These are phyloP conservation scores for Onychostoma macrolepis DNA, from an alignment of 2,113 vertebrate genomes.

Conservation along the genomic window DNA sequence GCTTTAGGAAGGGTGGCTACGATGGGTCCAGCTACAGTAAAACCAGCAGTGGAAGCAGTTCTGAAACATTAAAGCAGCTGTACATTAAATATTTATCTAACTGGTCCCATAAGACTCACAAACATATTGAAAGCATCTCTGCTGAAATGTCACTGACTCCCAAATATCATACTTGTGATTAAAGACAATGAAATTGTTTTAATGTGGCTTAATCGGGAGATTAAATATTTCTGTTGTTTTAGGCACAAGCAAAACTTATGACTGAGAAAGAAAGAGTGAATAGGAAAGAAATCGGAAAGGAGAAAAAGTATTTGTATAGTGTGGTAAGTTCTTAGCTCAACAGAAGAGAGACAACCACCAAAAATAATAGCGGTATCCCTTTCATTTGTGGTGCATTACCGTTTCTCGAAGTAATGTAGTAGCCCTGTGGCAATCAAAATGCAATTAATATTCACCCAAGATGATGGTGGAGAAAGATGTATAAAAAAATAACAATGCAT, in stretches of 20 bases:
- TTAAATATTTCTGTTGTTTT: conserved; percentile 66
- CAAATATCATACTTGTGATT: conserved; percentile 73
- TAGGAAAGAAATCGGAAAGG: background rate
- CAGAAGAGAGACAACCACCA: conserved; percentile 14
- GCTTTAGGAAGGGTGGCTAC: background rate
- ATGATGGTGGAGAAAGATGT: conserved; percentile 12
- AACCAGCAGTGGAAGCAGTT: conserved; percentile 66
- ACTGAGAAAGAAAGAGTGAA: background rate
- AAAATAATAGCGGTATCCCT: conserved; percentile 18
- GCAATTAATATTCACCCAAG: conserved; percentile 49
- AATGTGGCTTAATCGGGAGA: conserved; percentile 78
- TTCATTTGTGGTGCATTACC: conserved; percentile 9
- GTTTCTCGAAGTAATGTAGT: conserved; percentile 42
- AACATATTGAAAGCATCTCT: conserved; percentile 71
- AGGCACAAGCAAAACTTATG: background rate
- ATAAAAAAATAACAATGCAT: conserved; percentile 15
- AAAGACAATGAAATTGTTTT: conserved; percentile 77
- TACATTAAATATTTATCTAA: conserved; percentile 81
- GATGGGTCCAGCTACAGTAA: background rate
- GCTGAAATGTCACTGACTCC: conserved; percentile 76
- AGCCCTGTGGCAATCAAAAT: conserved; percentile 24
- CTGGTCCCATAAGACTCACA: conserved; percentile 74
- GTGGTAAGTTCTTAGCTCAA: background rate
- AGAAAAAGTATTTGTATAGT: background rate
- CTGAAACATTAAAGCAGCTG: conserved; percentile 65